A percentile compares a stretch with the other conserved stretches of the same genome.
These are phyloP conservation scores for Orthosia gothica DNA, from an alignment of 2,888 invertebrate genomes.

Conservation along the genomic window DNA sequence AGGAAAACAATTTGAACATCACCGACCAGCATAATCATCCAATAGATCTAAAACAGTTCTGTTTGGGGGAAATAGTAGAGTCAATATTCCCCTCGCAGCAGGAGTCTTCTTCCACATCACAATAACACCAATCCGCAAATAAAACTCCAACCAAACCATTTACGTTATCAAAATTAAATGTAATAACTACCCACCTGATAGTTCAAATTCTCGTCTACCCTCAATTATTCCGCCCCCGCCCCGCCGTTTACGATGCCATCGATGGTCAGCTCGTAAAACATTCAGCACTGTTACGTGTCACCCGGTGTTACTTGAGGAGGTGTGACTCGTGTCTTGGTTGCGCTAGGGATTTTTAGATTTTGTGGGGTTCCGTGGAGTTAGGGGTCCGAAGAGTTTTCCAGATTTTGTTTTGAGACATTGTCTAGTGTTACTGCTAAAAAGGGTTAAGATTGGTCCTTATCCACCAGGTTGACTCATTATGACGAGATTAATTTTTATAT, in stretches of 20 bases:
- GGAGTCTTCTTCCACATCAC: background rate
- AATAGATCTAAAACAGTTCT: background rate
- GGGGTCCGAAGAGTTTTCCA: background rate
- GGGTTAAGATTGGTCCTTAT: no score
- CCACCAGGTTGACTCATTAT: no score
- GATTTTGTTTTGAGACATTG: background rate
- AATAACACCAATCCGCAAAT: background rate
- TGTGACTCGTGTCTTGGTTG: constrained; percentile 38
- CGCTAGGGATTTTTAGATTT: constrained; percentile 16
- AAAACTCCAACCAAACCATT: constrained; percentile 1
- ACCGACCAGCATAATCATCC: no score
- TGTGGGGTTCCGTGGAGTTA: constrained; percentile 8
- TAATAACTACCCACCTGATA: constrained; percentile 45
- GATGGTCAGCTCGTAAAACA: constrained; percentile 65
- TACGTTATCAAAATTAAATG: constrained; percentile 36
- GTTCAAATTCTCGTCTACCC: constrained; percentile 6
- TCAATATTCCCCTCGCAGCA: background rate
- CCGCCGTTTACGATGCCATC: constrained; percentile 48
- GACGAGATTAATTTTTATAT: no score
- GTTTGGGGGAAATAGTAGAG: background rate
- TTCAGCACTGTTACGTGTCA: constrained; percentile 65
- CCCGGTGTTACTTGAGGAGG: constrained; percentile 48
- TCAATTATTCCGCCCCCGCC: constrained; percentile 60
- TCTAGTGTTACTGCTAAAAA: no score
- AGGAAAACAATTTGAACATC: no score